Conservation (phyloP, 2,113 vertebrate genomes). For the Electrona antarctica region DNA sequence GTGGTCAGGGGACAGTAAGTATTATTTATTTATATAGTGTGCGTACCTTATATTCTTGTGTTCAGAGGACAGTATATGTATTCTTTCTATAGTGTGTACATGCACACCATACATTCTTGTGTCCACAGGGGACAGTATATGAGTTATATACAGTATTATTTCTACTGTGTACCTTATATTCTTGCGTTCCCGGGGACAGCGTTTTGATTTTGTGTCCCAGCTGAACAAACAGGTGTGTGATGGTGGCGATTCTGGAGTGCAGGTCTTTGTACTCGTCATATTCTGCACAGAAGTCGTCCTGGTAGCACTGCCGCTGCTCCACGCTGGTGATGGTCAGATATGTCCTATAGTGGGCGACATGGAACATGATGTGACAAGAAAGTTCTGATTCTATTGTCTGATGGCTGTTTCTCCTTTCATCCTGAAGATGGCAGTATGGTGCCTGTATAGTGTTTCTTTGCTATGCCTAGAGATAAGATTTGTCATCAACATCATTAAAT, state of each 20-base stretch:
- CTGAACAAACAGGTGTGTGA: slow-evolving; percentile 81
- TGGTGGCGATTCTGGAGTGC: slow-evolving; percentile 77
- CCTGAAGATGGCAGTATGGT: slow-evolving; percentile 58
- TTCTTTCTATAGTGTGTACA: neutral
- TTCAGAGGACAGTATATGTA: neutral
- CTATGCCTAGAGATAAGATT: neutral
- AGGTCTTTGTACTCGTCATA: slow-evolving; percentile 81
- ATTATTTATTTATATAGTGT: no score
- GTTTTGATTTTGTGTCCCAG: slow-evolving; percentile 84
- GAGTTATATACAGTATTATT: no score
- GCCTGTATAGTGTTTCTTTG: neutral
- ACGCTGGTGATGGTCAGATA: slow-evolving; percentile 67
- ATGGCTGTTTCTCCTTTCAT: slow-evolving; percentile 16
- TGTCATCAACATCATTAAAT: neutral
- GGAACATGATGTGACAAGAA: neutral
- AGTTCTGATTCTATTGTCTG: neutral
- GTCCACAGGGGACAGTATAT: no score
- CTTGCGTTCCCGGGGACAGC: slow-evolving; percentile 77
- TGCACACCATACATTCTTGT: no score
- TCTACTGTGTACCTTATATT: slow-evolving; percentile 76
- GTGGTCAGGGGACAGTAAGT: no score
- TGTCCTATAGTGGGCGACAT: slow-evolving; percentile 61
- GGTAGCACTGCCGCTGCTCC: slow-evolving; percentile 79
- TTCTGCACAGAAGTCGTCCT: slow-evolving; percentile 83
- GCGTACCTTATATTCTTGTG: no score